Evolutionary conservation across 2,888 invertebrate species (phyloP).

Genomic region (Hydropsyche betteni): DNA sequence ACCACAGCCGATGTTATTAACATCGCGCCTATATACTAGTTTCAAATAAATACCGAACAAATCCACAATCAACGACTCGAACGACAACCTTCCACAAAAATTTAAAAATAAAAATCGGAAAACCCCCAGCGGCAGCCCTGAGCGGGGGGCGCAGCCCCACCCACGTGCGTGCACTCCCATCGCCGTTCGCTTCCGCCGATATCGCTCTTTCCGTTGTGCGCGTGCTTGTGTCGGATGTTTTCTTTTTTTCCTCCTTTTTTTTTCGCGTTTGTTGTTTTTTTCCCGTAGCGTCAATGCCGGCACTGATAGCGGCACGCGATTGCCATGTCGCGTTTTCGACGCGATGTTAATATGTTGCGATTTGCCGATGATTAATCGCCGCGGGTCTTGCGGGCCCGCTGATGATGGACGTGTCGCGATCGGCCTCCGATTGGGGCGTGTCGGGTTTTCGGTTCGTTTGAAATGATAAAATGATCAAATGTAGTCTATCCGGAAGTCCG

Average conservation of each 20-base stretch:
- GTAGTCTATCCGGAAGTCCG: no score
- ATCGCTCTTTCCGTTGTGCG: not conserved
- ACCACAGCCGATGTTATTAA: no score
- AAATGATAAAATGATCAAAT: no score
- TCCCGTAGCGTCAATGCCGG: slow-evolving; percentile 9
- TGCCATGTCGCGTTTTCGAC: not conserved
- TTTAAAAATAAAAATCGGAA: no score
- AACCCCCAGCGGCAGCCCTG: no score
- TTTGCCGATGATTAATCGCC: no score
- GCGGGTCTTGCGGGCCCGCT: no score
- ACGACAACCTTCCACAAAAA: not conserved
- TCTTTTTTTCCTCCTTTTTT: not conserved
- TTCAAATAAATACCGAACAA: not conserved
- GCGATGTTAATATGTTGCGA: not conserved
- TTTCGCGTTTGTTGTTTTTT: not conserved
- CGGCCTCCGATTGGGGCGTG: no score
- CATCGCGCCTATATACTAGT: no score
- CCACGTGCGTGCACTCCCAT: not conserved
- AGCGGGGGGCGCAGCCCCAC: not conserved
- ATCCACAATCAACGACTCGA: not conserved
- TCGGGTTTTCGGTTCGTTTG: no score
- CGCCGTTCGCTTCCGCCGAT: slow-evolving; percentile 4
- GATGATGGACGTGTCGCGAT: no score
- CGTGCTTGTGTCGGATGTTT: not conserved
- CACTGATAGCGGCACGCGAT: not conserved